Conservation (phyloP, 2,888 invertebrate genomes). For the Diachrysia chrysitis region DNA sequence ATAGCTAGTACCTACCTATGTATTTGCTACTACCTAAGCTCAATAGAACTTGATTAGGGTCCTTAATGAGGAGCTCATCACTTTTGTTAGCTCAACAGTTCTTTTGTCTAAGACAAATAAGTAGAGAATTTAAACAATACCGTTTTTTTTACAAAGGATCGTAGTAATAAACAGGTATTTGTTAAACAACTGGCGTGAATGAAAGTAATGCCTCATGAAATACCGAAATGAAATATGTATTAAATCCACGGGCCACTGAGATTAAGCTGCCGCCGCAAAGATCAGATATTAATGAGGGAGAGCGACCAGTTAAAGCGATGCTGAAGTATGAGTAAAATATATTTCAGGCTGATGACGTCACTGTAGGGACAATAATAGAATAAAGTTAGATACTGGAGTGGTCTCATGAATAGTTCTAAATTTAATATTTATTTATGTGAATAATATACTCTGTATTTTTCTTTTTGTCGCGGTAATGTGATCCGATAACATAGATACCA, state of each 20-base stretch:
- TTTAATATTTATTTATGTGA: no score
- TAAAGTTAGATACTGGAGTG: no score
- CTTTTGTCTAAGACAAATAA: no score
- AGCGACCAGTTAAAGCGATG: conserved; percentile 57
- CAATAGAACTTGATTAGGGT: neutral
- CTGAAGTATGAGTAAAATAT: conserved; percentile 12
- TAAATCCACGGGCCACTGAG: conserved; percentile 81
- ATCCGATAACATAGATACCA: no score
- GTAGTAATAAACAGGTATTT: conserved; percentile 80
- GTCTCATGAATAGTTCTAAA: no score
- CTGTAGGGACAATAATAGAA: neutral
- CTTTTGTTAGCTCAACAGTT: no score
- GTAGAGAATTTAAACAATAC: conserved; percentile 56
- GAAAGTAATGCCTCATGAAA: conserved; percentile 79
- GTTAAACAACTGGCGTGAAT: conserved; percentile 74
- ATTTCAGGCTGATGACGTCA: neutral
- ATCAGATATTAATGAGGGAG: conserved; percentile 77
- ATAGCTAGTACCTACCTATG: no score
- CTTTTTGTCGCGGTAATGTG: no score
- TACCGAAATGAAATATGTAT: conserved; percentile 88
- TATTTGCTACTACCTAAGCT: no score
- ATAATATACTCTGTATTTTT: no score
- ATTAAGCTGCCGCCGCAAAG: conserved; percentile 77
- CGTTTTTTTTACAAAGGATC: conserved; percentile 44
- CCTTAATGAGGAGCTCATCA: neutral